Conservation (phyloP, 2,888 invertebrate genomes). For the Oithona nana region DNA sequence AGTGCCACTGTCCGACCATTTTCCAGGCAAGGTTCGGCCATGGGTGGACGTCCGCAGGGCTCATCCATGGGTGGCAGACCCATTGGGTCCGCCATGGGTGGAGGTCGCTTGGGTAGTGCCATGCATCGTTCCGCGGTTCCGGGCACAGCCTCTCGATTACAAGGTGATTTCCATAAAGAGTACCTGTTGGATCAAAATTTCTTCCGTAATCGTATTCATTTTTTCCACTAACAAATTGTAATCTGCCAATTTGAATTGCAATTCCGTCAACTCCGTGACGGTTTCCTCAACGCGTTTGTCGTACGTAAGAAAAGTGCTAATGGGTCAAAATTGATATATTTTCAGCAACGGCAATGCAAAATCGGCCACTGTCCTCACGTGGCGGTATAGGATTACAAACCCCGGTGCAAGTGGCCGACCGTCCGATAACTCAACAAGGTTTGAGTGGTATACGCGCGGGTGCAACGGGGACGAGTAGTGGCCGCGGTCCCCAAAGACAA, state of each 20-base stretch:
- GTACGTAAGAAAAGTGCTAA: slow-evolving; percentile 45
- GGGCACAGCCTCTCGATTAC: slow-evolving; percentile 23
- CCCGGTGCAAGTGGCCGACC: slow-evolving; percentile 37
- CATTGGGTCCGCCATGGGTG: neutral
- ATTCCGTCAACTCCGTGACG: slow-evolving; percentile 40
- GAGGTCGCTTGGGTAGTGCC: neutral
- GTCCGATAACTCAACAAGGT: slow-evolving; percentile 64
- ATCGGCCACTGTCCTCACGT: slow-evolving; percentile 21
- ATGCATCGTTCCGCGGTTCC: slow-evolving; percentile 18
- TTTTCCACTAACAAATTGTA: slow-evolving; percentile 64
- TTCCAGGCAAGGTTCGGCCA: neutral
- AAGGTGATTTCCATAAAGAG: no score
- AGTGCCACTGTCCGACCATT: neutral
- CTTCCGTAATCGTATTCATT: slow-evolving; percentile 45
- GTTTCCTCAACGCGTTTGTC: slow-evolving; percentile 46
- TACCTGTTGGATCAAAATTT: slow-evolving; percentile 42
- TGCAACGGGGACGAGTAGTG: slow-evolving; percentile 31
- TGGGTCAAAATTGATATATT: no score
- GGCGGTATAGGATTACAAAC: slow-evolving; percentile 22
- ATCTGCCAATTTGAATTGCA: slow-evolving; percentile 42
- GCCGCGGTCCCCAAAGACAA: slow-evolving; percentile 36
- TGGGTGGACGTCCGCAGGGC: neutral
- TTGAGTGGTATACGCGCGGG: slow-evolving; percentile 47
- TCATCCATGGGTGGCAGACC: neutral
- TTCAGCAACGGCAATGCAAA: slow-evolving; percentile 23